Conservation (phyloP, 2,113 vertebrate species). For the Seriola rivoliana region DNA sequence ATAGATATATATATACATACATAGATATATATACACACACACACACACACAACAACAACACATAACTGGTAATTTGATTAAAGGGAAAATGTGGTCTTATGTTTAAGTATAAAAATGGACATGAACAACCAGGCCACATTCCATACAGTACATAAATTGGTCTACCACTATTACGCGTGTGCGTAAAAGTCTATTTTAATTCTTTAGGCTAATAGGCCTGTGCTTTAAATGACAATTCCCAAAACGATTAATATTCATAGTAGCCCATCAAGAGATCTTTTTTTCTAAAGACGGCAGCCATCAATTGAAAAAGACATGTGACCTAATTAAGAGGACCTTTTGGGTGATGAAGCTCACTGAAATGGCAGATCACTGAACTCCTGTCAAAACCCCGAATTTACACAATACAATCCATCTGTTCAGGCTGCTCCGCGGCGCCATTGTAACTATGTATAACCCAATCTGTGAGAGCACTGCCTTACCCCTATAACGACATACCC, state of each 20-base stretch:
- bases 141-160: slow-evolving; percentile 36
- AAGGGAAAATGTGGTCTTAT: background rate
- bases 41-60: background rate
- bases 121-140: slow-evolving; percentile 9
- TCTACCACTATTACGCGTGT: slow-evolving; percentile 35
- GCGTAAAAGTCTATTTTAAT: slow-evolving; percentile 70
- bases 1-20: no score
- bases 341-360: slow-evolving; percentile 36
- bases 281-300: slow-evolving; percentile 20
- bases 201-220: slow-evolving; percentile 50
- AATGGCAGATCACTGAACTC: slow-evolving; percentile 51
- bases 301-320: slow-evolving; percentile 53
- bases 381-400: slow-evolving; percentile 51
- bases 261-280: slow-evolving; percentile 32
- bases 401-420: slow-evolving; percentile 48
- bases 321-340: slow-evolving; percentile 58
- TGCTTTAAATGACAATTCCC: slow-evolving; percentile 70
- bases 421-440: slow-evolving; percentile 51
- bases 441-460: slow-evolving; percentile 61
- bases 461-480: slow-evolving; percentile 46
- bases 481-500: slow-evolving; percentile 69
- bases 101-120: slow-evolving; percentile 1
- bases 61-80: background rate
- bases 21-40: no score
- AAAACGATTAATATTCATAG: slow-evolving; percentile 61